A percentile compares a stretch with the other conserved stretches of the same genome.
Conservation (phyloP, 2,888 invertebrate genomes). For the Argyra leucocephala region DNA sequence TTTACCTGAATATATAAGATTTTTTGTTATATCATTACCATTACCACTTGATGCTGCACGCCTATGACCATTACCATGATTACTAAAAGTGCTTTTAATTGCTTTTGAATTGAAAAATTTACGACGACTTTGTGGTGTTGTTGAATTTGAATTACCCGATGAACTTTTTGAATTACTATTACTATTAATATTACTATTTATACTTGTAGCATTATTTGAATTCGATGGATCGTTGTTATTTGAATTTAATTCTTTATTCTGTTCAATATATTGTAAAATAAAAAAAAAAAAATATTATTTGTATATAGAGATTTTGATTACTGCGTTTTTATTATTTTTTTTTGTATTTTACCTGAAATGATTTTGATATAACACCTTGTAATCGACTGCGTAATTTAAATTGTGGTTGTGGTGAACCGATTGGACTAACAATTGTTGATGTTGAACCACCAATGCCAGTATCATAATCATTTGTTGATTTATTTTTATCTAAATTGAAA, state of each 20-base stretch:
- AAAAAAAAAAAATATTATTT: conserved; percentile 14
- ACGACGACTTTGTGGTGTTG: conserved; percentile 67
- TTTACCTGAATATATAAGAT: not conserved
- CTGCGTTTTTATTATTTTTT: conserved; percentile 13
- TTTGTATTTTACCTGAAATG: conserved; percentile 51
- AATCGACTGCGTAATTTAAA: conserved; percentile 53
- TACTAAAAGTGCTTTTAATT: conserved; percentile 64
- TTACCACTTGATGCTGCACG: conserved; percentile 42
- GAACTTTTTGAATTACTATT: conserved; percentile 31
- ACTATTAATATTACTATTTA: conserved; percentile 23
- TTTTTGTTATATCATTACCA: not conserved
- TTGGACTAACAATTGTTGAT: conserved; percentile 43
- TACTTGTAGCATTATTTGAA: conserved; percentile 28
- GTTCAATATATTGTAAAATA: conserved; percentile 10
- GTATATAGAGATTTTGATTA: conserved; percentile 14
- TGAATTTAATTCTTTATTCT: conserved; percentile 15
- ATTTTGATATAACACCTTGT: conserved; percentile 56
- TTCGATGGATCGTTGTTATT: conserved; percentile 19
- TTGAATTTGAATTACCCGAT: conserved; percentile 68
- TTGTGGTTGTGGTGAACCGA: conserved; percentile 47
- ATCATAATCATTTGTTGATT: conserved; percentile 39
- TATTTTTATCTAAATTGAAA: not conserved
- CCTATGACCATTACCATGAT: conserved; percentile 30
- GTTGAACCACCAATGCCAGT: conserved; percentile 44
- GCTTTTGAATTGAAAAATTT: conserved; percentile 74